These are phyloP conservation scores for Megaceryle maxima DNA, from an alignment of 2,113 vertebrate species.

Conservation along the genomic window DNA sequence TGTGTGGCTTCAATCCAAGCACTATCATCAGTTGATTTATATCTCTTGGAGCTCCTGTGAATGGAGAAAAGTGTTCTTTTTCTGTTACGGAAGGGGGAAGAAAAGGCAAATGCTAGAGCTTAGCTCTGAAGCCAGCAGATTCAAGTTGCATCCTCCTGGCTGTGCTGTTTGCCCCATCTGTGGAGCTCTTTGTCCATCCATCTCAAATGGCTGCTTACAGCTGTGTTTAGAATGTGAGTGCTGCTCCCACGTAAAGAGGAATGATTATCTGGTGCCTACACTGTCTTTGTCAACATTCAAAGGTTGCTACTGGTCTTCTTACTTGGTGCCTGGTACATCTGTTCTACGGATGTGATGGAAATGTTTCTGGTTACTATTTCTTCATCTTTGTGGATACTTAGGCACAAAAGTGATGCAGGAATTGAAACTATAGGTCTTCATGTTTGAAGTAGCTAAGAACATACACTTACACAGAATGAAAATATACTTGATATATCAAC, in stretches of 20 bases:
- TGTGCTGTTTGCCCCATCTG: neutral
- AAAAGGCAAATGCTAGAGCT: neutral
- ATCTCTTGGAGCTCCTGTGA: neutral
- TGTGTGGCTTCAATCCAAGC: neutral
- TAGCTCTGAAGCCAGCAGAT: neutral
- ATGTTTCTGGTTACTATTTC: neutral
- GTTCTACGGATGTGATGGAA: neutral
- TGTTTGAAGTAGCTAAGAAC: neutral
- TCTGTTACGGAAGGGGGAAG: neutral
- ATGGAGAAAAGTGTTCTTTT: neutral
- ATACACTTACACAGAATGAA: neutral
- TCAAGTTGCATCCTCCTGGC: constrained; percentile 10
- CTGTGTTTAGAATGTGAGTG: neutral
- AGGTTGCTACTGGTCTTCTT: neutral
- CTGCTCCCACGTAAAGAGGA: neutral
- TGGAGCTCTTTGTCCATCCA: neutral
- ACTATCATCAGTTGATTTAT: neutral
- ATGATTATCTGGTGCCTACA: neutral
- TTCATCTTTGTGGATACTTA: neutral
- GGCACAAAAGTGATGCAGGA: neutral
- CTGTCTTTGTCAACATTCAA: neutral
- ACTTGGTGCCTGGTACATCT: neutral
- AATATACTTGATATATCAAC: neutral
- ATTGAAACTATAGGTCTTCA: neutral
- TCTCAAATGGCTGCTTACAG: neutral